Conservation (phyloP, 2,113 vertebrate species). For the Rhadina sibilatrix region DNA sequence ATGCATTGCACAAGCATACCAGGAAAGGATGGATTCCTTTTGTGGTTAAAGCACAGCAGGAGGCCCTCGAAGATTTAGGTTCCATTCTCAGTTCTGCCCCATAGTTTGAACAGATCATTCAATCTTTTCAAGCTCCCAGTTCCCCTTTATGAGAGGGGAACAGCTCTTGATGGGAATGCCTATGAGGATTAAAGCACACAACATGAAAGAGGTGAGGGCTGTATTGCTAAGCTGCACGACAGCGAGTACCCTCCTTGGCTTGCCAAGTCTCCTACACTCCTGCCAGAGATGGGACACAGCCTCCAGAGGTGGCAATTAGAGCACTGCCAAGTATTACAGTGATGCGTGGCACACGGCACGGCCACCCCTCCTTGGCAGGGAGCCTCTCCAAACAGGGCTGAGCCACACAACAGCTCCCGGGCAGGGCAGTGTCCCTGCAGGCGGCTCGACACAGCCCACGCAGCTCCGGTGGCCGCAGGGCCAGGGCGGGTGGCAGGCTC, state of each 20-base stretch:
- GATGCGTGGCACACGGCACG: background rate
- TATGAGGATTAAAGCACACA: background rate
- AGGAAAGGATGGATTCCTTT: conserved; percentile 9
- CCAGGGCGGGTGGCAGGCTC: fast-evolving
- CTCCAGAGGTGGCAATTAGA: conserved; percentile 20
- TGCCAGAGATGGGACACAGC: background rate
- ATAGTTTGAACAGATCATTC: background rate
- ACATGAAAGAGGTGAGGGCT: background rate
- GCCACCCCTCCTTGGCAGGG: conserved; percentile 1
- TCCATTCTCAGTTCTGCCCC: background rate
- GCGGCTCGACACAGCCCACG: background rate
- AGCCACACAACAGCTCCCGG: background rate
- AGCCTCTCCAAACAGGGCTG: background rate
- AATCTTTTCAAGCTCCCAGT: background rate
- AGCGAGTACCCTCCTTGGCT: background rate
- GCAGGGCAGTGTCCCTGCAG: background rate
- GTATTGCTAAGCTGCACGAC: background rate
- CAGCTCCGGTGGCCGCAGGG: background rate
- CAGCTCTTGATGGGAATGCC: background rate
- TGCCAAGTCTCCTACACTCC: background rate
- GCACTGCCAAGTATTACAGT: background rate
- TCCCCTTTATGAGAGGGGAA: background rate
- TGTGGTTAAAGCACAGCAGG: background rate
- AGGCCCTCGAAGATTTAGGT: background rate
- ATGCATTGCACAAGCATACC: background rate